Evolutionary conservation across 2,888 invertebrate genomes (phyloP), one percentile per base, ranked within the genome.

Genomic region (Rhodophaea formosa): DNA sequence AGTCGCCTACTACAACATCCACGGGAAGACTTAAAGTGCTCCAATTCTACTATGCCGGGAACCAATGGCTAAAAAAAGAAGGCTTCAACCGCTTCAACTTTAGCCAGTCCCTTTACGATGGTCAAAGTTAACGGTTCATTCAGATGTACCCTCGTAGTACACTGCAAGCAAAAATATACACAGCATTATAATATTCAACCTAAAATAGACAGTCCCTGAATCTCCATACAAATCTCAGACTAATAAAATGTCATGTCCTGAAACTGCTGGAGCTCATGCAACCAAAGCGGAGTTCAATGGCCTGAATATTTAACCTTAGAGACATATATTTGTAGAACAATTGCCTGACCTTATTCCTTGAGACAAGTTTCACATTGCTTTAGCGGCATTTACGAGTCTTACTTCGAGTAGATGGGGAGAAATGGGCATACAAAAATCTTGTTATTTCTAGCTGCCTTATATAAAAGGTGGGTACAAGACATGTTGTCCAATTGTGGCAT

Each of bases 311-410:
- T 73, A 69, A 72, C 71, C 67, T 64, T 66, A 72, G 63, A 72
- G 67, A 72, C 68, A 71, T 74, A 70, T 76, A 77, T 77, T 73
- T 72, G 72, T 69, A 66, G 69, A 71, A 74, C 72, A 79, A 77
- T 68, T 68, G 72, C 65, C 70, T 79, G 79, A 77, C 85, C 82
- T 70, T 77, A 76, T 84, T 80, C 68, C 8, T 1, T 16, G 35
- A 51, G 51, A 35, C 16, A n/a, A 16, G 32, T 7, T 51, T 51
- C 30, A 51, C 35, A 51, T 16, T 35, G 14, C 12, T 30, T 12
- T 30, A 30, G 14, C 14, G 14, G 29, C 8, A 10, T 23, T 39
- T 10, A n/a, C 10, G 3, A 39, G 39, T 39, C n/a, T 1, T 2
- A 10, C 1, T 32, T 35, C 2, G 35, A 6, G 12, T 35, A 35